These are phyloP conservation scores for Cordilura impudica DNA, from an alignment of 2,888 invertebrate genomes.

Conservation along the genomic window DNA sequence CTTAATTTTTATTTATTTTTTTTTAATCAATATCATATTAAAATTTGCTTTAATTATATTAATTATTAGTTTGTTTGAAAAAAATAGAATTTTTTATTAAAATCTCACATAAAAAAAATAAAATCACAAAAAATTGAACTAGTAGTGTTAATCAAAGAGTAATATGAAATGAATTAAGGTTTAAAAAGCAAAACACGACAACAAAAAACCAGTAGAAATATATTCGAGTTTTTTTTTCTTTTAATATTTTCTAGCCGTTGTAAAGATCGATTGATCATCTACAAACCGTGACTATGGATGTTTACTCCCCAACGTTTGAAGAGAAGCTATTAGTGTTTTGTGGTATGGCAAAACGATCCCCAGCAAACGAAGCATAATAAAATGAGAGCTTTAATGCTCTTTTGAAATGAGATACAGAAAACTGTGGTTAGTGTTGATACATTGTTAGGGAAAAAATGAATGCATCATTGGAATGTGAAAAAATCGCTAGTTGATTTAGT, in stretches of 20 bases:
- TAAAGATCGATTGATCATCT: constrained; percentile 53
- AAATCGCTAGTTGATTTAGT: no score
- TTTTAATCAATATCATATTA: background rate
- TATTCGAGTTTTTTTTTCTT: constrained; percentile 30
- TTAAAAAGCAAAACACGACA: constrained; percentile 40
- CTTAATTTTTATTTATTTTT: constrained; percentile 9
- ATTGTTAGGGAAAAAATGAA: no score
- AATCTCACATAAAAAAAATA: constrained; percentile 16
- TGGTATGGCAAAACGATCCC: background rate
- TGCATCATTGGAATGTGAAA: no score
- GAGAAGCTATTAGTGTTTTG: constrained; percentile 29
- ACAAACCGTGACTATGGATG: constrained; percentile 45
- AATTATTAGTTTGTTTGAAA: background rate
- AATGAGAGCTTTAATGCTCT: background rate
- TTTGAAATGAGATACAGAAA: background rate
- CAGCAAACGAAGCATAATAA: background rate
- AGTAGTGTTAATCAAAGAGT: constrained; percentile 47
- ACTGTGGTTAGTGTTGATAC: background rate
- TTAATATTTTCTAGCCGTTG: constrained; percentile 39
- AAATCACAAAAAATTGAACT: constrained; percentile 22
- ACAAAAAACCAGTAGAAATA: constrained; percentile 36
- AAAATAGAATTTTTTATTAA: constrained; percentile 10
- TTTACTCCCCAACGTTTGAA: constrained; percentile 42
- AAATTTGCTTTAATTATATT: constrained; percentile 11
- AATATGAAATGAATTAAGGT: constrained; percentile 46